A percentile compares a stretch with the other conserved stretches of the same genome.
phyloP scores from a whole-genome alignment of 2,797 vertebrate genomes.

The Sphenodon punctatus region DNA sequence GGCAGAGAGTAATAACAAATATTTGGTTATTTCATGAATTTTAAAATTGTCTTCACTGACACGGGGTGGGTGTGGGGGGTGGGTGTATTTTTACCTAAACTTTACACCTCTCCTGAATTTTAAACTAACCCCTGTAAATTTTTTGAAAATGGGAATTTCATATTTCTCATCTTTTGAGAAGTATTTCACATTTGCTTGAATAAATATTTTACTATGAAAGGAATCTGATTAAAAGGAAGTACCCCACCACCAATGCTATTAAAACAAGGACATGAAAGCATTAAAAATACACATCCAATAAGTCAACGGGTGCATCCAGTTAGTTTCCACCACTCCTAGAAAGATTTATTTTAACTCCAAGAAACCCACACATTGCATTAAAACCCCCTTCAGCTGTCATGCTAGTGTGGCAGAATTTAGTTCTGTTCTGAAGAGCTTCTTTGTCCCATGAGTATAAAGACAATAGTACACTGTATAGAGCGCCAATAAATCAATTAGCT shows the following conservation, averaged over 20 bases:
- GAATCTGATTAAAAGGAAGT: slow-evolving; percentile 59
- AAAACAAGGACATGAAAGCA: slow-evolving; percentile 37
- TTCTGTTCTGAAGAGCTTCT: slow-evolving; percentile 80
- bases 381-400: slow-evolving; percentile 83
- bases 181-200: slow-evolving; percentile 65
- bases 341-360: slow-evolving; percentile 59
- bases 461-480: slow-evolving; percentile 86
- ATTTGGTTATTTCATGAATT: slow-evolving; percentile 71
- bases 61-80: slow-evolving; percentile 32
- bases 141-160: slow-evolving; percentile 48
- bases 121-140: slow-evolving; percentile 1
- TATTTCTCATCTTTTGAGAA: slow-evolving; percentile 45
- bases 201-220: slow-evolving; percentile 58
- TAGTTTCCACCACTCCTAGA: slow-evolving; percentile 55
- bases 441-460: slow-evolving; percentile 85
- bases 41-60: slow-evolving; percentile 62
- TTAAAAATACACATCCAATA: slow-evolving; percentile 32
- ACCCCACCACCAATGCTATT: slow-evolving; percentile 23
- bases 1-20: slow-evolving; percentile 67
- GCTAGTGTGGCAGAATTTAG: slow-evolving; percentile 81
- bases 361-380: slow-evolving; percentile 77
- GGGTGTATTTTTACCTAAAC: slow-evolving; percentile 37
- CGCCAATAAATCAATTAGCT: slow-evolving; percentile 95
- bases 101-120: slow-evolving; percentile 62
- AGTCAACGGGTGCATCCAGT: slow-evolving; percentile 70